Conservation (phyloP, 2,888 invertebrate genomes). For the Lepetodrilus schrolli region DNA sequence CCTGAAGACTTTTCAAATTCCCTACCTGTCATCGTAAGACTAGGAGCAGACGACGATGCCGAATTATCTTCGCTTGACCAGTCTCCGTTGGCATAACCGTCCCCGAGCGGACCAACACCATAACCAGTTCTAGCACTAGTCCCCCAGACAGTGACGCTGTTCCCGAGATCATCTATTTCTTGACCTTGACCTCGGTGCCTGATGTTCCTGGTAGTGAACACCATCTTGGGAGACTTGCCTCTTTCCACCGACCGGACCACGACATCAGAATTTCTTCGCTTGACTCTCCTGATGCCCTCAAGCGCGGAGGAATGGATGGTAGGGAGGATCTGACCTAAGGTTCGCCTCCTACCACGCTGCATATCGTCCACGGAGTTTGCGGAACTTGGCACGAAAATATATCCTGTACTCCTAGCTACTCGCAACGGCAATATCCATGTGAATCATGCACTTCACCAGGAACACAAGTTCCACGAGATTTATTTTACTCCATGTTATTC, state of each 20-base stretch:
- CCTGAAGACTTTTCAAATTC: background rate
- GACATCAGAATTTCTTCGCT: background rate
- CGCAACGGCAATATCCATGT: too few species aligned
- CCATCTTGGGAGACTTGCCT: background rate
- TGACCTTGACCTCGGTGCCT: too few species aligned
- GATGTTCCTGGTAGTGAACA: background rate
- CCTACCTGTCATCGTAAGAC: background rate
- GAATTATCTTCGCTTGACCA: too few species aligned
- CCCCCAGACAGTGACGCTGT: too few species aligned
- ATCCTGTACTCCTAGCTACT: too few species aligned
- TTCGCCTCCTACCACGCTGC: background rate
- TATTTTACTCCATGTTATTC: too few species aligned
- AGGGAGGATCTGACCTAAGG: background rate
- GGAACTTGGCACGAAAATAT: too few species aligned
- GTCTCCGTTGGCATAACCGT: too few species aligned
- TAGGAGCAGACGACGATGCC: background rate
- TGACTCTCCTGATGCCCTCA: background rate
- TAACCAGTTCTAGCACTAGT: background rate
- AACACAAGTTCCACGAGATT: too few species aligned
- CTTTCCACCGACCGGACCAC: background rate
- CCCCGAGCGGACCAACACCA: background rate
- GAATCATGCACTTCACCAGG: too few species aligned
- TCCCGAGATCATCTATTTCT: too few species aligned
- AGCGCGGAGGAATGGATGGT: background rate
- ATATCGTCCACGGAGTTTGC: too few species aligned